Conservation (phyloP, 1,140 invertebrate genomes). For the Euura saliciscinereae region DNA sequence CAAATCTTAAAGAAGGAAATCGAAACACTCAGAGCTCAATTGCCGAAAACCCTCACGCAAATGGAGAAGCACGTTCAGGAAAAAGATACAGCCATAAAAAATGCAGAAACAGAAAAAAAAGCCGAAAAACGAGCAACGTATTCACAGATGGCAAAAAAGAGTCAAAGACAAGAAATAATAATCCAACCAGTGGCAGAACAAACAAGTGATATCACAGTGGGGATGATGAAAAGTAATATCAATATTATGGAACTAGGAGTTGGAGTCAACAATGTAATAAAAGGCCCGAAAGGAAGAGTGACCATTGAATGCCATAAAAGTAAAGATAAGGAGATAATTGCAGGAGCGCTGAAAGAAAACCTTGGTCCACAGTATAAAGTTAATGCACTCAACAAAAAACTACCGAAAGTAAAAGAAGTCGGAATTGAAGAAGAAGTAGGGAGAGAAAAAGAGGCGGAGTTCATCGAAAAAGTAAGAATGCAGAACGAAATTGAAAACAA, state of each 20-base stretch:
- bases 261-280: slow-evolving; percentile 15
- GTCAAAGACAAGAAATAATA: not conserved
- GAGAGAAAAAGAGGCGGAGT: not conserved
- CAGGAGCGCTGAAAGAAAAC: slow-evolving; percentile 11
- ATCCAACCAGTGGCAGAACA: slow-evolving; percentile 13
- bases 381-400: slow-evolving; percentile 3
- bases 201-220: not conserved
- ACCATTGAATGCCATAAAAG: slow-evolving; percentile 4
- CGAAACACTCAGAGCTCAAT: not conserved
- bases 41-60: not conserved
- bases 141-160: not conserved
- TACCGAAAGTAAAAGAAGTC: slow-evolving; percentile 16
- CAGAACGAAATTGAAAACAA: slow-evolving; percentile 14
- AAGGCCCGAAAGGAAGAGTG: slow-evolving; percentile 10
- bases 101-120: not conserved
- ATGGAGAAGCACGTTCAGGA: not conserved
- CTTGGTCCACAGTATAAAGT: slow-evolving; percentile 4
- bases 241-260: slow-evolving; percentile 15
- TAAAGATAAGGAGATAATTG: not conserved
- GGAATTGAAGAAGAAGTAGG: slow-evolving; percentile 10
- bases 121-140: not conserved
- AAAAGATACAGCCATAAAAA: not conserved
- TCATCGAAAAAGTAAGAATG: not conserved
- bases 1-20: not conserved
- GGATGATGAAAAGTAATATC: slow-evolving; percentile 1